Percentiles rank a stretch among this genome's conserved stretches.
Evolutionary conservation across 2,888 invertebrate genomes (phyloP).

Genomic region (Geotrupes spiniger): DNA sequence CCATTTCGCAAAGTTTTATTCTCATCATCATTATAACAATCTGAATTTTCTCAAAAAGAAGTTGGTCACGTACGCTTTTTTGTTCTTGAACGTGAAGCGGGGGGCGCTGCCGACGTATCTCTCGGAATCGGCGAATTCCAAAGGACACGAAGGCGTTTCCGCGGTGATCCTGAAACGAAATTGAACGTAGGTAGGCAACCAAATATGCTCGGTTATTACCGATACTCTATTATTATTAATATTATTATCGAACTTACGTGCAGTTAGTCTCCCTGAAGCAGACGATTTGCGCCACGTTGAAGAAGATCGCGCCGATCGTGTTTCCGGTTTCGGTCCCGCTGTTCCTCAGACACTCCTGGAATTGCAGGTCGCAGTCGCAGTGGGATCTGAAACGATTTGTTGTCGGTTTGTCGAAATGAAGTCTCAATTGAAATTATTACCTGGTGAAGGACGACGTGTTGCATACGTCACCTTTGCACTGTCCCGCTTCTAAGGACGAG

Average conservation of each 20-base stretch:
- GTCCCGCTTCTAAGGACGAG: slow-evolving; percentile 57
- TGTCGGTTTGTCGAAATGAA: slow-evolving; percentile 1
- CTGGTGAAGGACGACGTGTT: slow-evolving; percentile 66
- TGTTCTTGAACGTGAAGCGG: slow-evolving; percentile 15
- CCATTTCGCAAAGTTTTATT: no score
- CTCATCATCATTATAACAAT: not conserved
- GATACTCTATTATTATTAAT: slow-evolving; percentile 59
- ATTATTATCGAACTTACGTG: no score
- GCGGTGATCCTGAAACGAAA: slow-evolving; percentile 14
- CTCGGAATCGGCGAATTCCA: slow-evolving; percentile 13
- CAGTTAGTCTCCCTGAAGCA: slow-evolving; percentile 68
- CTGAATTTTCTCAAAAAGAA: slow-evolving; percentile 8
- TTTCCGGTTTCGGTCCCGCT: slow-evolving; percentile 68
- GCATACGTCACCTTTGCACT: slow-evolving; percentile 64
- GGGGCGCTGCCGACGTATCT: slow-evolving; percentile 18
- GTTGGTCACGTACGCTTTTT: slow-evolving; percentile 8
- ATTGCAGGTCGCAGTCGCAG: slow-evolving; percentile 71
- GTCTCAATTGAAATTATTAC: slow-evolving; percentile 33
- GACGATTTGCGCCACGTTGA: slow-evolving; percentile 70
- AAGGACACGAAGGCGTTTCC: slow-evolving; percentile 10
- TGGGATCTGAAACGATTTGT: slow-evolving; percentile 62
- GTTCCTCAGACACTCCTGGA: slow-evolving; percentile 66
- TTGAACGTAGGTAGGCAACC: slow-evolving; percentile 11
- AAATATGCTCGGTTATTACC: not conserved
- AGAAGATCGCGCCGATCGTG: slow-evolving; percentile 69